A percentile compares a stretch with the other conserved stretches of the same genome.
These are phyloP conservation scores for Polydesmus complanatus DNA, from an alignment of 2,888 invertebrate genomes.

Conservation along the genomic window DNA sequence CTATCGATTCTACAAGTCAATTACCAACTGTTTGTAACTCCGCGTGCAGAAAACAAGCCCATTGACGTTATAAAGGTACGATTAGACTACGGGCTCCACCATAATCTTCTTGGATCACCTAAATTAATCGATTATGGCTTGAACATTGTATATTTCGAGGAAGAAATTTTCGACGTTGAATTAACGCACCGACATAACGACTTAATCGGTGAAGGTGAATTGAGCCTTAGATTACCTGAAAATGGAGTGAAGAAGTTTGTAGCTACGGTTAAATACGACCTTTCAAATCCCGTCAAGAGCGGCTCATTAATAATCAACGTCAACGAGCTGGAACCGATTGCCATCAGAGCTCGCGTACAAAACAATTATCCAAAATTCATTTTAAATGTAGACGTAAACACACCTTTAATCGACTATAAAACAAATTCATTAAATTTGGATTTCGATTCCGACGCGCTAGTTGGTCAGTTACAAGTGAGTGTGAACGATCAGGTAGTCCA, in stretches of 20 bases:
- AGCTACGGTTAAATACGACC: neutral
- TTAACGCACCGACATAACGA: neutral
- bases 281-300: neutral
- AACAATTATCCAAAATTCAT: neutral
- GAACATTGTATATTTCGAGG: neutral
- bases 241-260: neutral
- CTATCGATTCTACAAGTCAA: neutral
- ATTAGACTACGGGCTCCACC: neutral
- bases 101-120: no score
- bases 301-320: neutral
- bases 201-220: neutral
- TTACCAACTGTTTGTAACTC: neutral
- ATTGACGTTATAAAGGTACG: neutral
- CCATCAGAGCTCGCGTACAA: neutral
- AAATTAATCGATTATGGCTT: neutral
- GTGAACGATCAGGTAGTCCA: neutral
- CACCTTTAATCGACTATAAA: constrained; percentile 20
- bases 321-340: neutral
- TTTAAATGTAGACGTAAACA: constrained; percentile 7
- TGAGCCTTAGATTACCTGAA: neutral
- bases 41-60: neutral
- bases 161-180: neutral
- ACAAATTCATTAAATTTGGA: constrained; percentile 8
- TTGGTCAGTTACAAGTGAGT: neutral
- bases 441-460: constrained; percentile 7